Evolutionary conservation across 2,113 vertebrate genomes (phyloP), one percentile per base, ranked within the genome.

Genomic region (Calyptomena viridis): DNA sequence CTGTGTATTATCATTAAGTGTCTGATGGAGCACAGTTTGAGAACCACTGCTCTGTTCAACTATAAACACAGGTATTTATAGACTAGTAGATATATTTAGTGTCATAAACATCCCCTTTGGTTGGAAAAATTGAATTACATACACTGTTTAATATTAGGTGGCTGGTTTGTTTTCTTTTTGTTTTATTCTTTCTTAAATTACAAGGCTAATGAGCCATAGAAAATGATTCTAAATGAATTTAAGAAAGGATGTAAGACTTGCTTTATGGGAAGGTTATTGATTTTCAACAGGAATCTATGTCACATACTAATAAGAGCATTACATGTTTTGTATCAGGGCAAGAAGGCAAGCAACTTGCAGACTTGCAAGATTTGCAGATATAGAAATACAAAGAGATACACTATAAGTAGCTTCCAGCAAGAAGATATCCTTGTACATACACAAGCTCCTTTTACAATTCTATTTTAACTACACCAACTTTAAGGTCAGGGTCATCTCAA

Each of bases 121-220:
- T 49, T 59, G 13, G 68, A 93, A 94, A 96, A 96, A 97, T 87
- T 86, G 91, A 93, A 97, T 95, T 95, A 93, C 66, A 68, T 87
- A 86, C 78, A 56, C 73, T 90, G 91, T 94, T 94, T 95, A 93
- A 94, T 84, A 96, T 76, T 82, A 96, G 90, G 93, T 94, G 93
- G 92, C 90, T 90, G 42, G 83, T 93, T 94, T 88, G 78, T 89
- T 95, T 96, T 86, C 75, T 94, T 93, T 92, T 90, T 90, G 78
- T 95, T 93, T 92, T 93, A 72, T 96, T 94, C 91, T 95, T 94
- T 90, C 76, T 84, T 94, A 96, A 96, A 97, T 97, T 96, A 95
- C 68, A 71, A 93, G 85, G 75, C 87, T 95, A 96, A 97, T 84
- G 92, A 96, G 93, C 92, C 75, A 96, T 74, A 95, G 44, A 91